phyloP scores from a whole-genome alignment of 2,888 invertebrate species.

The Athalia circularis region DNA sequence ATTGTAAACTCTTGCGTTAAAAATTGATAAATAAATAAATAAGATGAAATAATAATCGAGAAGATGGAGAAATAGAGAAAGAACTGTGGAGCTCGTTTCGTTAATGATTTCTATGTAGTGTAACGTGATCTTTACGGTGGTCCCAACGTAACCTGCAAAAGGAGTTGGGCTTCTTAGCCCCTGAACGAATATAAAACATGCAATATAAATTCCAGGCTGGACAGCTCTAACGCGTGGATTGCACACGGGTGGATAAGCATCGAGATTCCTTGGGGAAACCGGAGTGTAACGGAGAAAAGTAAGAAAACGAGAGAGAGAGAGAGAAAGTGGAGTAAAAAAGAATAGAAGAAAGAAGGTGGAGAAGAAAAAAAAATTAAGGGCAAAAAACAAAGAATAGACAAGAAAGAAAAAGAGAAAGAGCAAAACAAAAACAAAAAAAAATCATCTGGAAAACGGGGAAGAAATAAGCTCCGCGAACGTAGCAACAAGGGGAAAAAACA shows the following conservation, averaged over 20 bases:
- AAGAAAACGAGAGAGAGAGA: neutral
- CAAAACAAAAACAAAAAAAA: neutral
- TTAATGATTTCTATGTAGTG: conserved; percentile 11
- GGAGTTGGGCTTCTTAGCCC: conserved; percentile 19
- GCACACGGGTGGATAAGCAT: conserved; percentile 32
- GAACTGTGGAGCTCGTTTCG: neutral
- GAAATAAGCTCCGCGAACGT: too few relatives aligned
- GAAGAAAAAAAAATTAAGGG: neutral
- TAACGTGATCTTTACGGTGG: conserved; percentile 30
- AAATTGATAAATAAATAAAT: too few relatives aligned
- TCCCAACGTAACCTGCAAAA: conserved; percentile 6
- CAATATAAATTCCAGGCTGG: conserved; percentile 36
- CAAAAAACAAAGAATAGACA: neutral
- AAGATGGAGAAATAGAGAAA: neutral
- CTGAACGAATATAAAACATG: conserved; percentile 41
- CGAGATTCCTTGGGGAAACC: conserved; percentile 32
- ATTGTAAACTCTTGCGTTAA: too few relatives aligned
- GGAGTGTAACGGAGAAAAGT: conserved; percentile 3
- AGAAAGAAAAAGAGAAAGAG: neutral
- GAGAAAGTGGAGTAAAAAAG: neutral
- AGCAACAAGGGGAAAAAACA: too few relatives aligned
- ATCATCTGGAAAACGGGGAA: too few relatives aligned
- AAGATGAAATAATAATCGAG: neutral
- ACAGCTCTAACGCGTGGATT: conserved; percentile 27
- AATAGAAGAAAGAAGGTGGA: neutral